phyloP scores from a whole-genome alignment of 2,113 vertebrate species.

The Setophaga kirtlandii region DNA sequence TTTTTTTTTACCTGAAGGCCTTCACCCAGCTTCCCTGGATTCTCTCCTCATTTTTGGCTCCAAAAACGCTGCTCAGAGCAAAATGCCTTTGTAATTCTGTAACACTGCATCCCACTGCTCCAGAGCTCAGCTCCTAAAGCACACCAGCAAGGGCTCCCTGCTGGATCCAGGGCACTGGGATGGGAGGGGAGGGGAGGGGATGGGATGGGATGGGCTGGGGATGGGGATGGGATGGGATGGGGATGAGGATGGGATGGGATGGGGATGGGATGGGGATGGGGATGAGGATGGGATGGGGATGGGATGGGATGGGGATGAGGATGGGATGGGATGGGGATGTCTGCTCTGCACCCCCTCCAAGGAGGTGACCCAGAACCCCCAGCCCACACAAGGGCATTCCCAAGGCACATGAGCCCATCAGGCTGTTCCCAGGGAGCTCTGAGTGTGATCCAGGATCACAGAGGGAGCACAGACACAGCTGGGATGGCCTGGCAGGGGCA shows the following conservation, averaged over 20 bases:
- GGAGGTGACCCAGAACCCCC: not conserved
- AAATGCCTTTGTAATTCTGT: not conserved
- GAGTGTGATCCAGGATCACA: rapidly evolving
- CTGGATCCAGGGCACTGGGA: not conserved
- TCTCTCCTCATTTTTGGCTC: not conserved
- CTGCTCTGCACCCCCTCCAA: not conserved
- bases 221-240: too few species aligned
- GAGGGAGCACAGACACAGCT: not conserved
- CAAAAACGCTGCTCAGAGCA: rapidly evolving
- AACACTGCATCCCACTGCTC: not conserved
- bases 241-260: too few species aligned
- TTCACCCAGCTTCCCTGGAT: not conserved
- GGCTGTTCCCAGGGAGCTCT: not conserved
- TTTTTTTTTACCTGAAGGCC: not conserved
- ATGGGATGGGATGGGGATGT: not conserved
- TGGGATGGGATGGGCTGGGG: too few species aligned
- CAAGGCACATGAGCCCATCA: not conserved
- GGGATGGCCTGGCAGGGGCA: not conserved
- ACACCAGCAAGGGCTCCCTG: not conserved
- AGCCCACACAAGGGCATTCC: rapidly evolving
- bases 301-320: too few species aligned
- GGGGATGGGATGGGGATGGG: too few species aligned
- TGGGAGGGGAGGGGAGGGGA: too few species aligned
- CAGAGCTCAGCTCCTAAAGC: not conserved
- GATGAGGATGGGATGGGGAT: too few species aligned